Evolutionary conservation across 2,797 vertebrate genomes (phyloP), one percentile per base, ranked within the genome.

Genomic region (Anas capensis): DNA sequence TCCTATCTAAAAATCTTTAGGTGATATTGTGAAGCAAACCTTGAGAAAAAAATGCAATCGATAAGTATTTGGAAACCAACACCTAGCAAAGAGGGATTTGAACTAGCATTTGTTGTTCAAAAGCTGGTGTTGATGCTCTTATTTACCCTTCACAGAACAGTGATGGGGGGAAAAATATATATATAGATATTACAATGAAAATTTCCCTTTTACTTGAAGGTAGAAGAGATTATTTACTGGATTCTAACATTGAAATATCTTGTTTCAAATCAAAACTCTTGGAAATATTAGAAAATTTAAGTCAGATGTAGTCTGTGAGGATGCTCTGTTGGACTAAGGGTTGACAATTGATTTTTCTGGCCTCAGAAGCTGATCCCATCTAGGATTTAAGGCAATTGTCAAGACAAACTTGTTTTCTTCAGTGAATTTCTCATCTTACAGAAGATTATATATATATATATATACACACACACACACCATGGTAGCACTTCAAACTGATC

Each of bases 361-460:
- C 42, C 58, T 95, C 88, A 87, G 82, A 87, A 92, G 78, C 13
- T 82, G 75, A 95, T 88, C 44, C 33, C 56, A 73, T 27, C 36
- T 62, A 91, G 88, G 53, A 93, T 95, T 90, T 77, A 87, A 81
- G 57, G 60, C 61, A 96, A 71, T 76, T 58, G 46, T 23, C 42
- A 90, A 88, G 54, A 68, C 75, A 83, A 96, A 57, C 11, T 17
- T 58, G 44, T 86, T 96, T 88, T 86, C 65, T 88, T 86, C 61
- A 76, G 38, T 40, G 17, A 10, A 40, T 7, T 11, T 95, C 49
- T 62, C 91, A 13, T 78, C 69, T 95, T 89, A 80, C 44, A 84
- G 91, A 70, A 81, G 1, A 78, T 44, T 44, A 18, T 44, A 68
- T 19, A 42, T 6, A 69, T 42, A 42, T 42, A 36, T 36, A 36